Conservation (phyloP, 2,113 vertebrate genomes). For the Lasiurus borealis region DNA sequence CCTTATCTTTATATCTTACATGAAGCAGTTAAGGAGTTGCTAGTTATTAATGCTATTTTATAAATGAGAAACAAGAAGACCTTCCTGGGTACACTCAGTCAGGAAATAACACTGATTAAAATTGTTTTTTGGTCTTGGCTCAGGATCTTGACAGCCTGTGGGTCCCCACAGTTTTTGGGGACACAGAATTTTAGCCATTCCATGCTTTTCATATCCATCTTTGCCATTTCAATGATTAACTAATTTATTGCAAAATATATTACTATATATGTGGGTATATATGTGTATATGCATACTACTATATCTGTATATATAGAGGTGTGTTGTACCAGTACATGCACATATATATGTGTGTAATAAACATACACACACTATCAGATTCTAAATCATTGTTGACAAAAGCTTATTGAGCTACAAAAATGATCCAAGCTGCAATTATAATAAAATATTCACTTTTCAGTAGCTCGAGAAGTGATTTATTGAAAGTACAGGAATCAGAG, state of each 20-base stretch:
- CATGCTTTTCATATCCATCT: neutral
- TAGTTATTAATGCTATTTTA: conserved; percentile 47
- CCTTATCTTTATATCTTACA: neutral
- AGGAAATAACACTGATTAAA: neutral
- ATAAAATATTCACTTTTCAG: neutral
- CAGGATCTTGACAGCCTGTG: neutral
- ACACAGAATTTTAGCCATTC: neutral
- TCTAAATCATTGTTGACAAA: neutral
- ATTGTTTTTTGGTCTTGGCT: neutral
- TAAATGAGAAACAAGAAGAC: neutral
- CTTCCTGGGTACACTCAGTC: neutral
- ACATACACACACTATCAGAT: neutral
- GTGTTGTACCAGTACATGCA: neutral
- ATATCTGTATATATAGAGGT: neutral
- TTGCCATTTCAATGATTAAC: neutral
- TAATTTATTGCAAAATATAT: neutral
- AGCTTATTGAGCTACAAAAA: neutral
- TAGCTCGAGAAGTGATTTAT: neutral
- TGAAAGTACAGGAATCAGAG: neutral
- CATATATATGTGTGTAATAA: neutral
- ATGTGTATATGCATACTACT: neutral
- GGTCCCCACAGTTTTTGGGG: neutral
- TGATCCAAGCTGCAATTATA: neutral
- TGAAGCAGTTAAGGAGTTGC: neutral
- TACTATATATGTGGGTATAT: neutral